Base-by-base conservation (phyloP, 2,797 vertebrate species). In the Rousettus madagascariensis region DNA sequence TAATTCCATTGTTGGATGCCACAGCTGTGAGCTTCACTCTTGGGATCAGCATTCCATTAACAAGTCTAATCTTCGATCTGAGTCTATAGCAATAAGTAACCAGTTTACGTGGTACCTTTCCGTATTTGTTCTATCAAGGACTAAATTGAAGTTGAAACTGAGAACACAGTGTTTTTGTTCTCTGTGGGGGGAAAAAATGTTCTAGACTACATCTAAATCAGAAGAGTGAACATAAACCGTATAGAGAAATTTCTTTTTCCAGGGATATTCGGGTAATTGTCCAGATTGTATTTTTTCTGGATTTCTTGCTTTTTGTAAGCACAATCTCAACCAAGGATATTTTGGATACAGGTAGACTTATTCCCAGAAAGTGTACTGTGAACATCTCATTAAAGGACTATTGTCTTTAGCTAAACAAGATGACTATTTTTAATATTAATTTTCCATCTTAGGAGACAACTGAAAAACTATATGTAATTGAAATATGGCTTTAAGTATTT, bases 11-110 rank as follows among this genome's bases (percentile, higher is more conserved):
- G 97, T 97, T 98, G 97, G 88, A 86, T 96, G 95, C 97, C 88
- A 46, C 28, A 94, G 94, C 84, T 97, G 93, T 97, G 98, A 97
- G 97, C 97, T 92, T 98, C 98, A 97, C 95, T 98, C 98, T 90
- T 3, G 53, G 95, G 91, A 94, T 97, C 91, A 83, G 92, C 97
- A 97, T 95, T 97, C 89, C 90, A 17, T 96, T 96, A 93, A 94
- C 96, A 97, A 94, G 91, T 96, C 68, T 97, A 84, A 96, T 98
- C 95, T 88, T 68, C 36, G 6, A 26, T 28, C 20, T 85, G 69
- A 86, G 94, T 91, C 13, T 51, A 0, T 43, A 15, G 20, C 0
- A 7, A n/a, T 92, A 1, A 11, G 22, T 30, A 80, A 92, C 66
- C 84, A 57, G 26, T 91, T 89, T 80, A 41, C n/a, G 1, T 1